Evolutionary conservation across 2,888 invertebrate species (phyloP), one percentile per base, ranked within the genome.

Genomic region (Mesorhabditis spiculigera): DNA sequence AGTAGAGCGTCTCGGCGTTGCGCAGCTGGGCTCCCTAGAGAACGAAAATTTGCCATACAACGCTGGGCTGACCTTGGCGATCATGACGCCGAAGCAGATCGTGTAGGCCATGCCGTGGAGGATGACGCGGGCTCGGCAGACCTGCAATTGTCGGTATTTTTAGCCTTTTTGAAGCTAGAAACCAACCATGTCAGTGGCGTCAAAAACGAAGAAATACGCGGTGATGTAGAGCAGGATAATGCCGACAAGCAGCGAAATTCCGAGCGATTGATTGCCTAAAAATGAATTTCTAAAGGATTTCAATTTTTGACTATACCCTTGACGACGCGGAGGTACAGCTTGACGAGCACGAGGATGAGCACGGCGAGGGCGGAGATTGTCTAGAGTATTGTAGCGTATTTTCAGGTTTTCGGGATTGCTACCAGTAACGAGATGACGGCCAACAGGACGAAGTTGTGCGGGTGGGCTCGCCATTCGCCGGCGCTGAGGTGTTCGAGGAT

Each of bases 41-140:
- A n/a, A 13, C n/a, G 16, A 16, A 41, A 63, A 10, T 63, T 8
- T 10, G 28, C 28, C 64, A 61, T 69, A 73, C 1, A 69, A 67
- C 6, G 73, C 68, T 70, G 73, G 62, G 50, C 66, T 68, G 43
- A 50, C 58, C 67, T 85, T 85, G n/a, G 83, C 81, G 28, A 86
- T 77, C 73, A 85, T 81, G 4, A 85, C 84, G 62, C 85, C 85
- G 68, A 85, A 85, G 68, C 85, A 85, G 45, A 84, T 70, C 5
- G 79, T 69, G 72, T 86, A 85, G 13, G 80, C 78, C 5, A 85
- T 66, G 66, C 80, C 75, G 68, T 83, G 81, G 8, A 82, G 69
- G 44, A 81, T 73, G 5, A 80, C 77, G 44, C 84, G 78, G 45
- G 76, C 62, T 61, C 79, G 73, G 67, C 79, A 80, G 4, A 75